phyloP scores from a whole-genome alignment of 1,140 invertebrate species.

The Stenopsyche tienmushanensis region DNA sequence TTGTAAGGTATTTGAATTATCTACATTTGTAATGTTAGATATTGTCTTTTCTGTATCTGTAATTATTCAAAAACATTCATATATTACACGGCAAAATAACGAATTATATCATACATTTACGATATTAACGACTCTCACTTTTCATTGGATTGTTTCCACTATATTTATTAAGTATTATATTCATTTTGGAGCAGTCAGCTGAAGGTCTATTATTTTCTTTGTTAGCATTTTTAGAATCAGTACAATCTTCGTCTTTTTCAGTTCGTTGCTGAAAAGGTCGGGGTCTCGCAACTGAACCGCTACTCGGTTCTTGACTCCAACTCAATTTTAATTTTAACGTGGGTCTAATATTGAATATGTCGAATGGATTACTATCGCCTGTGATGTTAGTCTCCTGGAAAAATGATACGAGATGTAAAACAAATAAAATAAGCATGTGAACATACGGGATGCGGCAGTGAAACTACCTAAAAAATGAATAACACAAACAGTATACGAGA shows the following conservation, averaged over 20 bases:
- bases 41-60: slow-evolving; percentile 6
- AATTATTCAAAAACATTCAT: slow-evolving; percentile 6
- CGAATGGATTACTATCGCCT: slow-evolving; percentile 60
- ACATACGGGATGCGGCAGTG: no score
- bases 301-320: slow-evolving; percentile 76
- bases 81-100: neutral
- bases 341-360: slow-evolving; percentile 72
- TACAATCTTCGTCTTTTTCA: slow-evolving; percentile 46
- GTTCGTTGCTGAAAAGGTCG: slow-evolving; percentile 54
- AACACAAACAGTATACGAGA: no score
- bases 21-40: slow-evolving; percentile 2
- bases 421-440: neutral
- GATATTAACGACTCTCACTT: no score
- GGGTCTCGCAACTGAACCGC: slow-evolving; percentile 68
- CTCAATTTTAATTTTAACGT: slow-evolving; percentile 80
- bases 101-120: neutral
- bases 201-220: slow-evolving; percentile 63
- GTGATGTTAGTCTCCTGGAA: slow-evolving; percentile 52
- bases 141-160: slow-evolving; percentile 20
- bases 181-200: slow-evolving; percentile 43
- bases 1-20: slow-evolving; percentile 56
- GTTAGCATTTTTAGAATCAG: slow-evolving; percentile 42
- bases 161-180: slow-evolving; percentile 31
- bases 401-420: neutral
- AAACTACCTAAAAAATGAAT: no score